Evolutionary conservation across 1,140 invertebrate species (phyloP), one percentile per base, ranked within the genome.

Genomic region (Phymastichus coffea): DNA sequence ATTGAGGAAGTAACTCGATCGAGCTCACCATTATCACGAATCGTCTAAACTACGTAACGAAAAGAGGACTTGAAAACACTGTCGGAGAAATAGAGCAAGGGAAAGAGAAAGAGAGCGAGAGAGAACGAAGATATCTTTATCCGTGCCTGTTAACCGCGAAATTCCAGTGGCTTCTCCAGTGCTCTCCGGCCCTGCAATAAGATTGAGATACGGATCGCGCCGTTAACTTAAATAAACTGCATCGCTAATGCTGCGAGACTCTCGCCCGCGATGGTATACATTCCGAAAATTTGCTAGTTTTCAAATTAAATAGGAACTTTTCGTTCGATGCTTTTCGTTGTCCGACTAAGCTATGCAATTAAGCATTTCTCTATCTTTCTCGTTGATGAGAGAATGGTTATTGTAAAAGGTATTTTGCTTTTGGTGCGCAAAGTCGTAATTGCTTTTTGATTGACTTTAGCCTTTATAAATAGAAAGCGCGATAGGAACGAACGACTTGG

Each of bases 201-300:
- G 43, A 56, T 37, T 35, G 40, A 41, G 67, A 67, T 69, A 64
- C 63, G 57, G 40, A 67, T 70, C 66, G 66, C 66, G 33, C 38
- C 25, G 26, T 55, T 58, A 63, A 67, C 59, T 67, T 67, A 67
- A 67, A 70, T 69, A 70, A 69, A 70, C 66, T 63, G 57, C 49
- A 49, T 69, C 63, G 58, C 63, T 67, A 70, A 63, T 62, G 62
- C 46, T 55, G 51, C 37, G 49, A 66, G 54, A 53, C 63, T 44
- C 38, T 52, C 54, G 40, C 19, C 26, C 28, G 22, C 12, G 6
- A 49, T 44, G 59, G 63, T 61, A 53, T 62, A n/a, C n/a, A n/a
- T n/a, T n/a, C n/a, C n/a, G n/a, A n/a, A n/a, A n/a, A n/a, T n/a
- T n/a, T n/a, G n/a, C n/a, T n/a, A n/a, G n/a, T n/a, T n/a, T n/a